Evolutionary conservation across 2,888 invertebrate genomes (phyloP), one percentile per base, ranked within the genome.

Genomic region (Coenonympha arcania): DNA sequence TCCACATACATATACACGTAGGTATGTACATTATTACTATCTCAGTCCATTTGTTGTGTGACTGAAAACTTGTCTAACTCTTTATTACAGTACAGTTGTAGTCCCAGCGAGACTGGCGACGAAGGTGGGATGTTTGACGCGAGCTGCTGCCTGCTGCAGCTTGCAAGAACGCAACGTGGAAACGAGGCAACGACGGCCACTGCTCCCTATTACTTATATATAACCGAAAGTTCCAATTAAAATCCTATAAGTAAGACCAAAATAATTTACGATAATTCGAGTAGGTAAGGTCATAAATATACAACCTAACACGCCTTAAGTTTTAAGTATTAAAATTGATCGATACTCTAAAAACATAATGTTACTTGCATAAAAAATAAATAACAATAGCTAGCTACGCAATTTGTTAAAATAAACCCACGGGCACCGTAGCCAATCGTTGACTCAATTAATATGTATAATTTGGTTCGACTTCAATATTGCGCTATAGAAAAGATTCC

Each of bases 1-100:
- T 83, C 84, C 84, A 84, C 83, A 79, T 79, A 73, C 83, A 79
- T 79, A 73, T 72, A 80, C 71, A 78, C 71, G 74, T 76, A 79
- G 69, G 60, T 73, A 79, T 70, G 60, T 73, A 65, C 61, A 66
- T 60, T 55, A 57, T 55, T 51, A 69, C 64, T 66, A 68, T 71
- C 76, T 72, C 76, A 77, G 79, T 79, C 77, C 62, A 66, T 68
- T 64, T 63, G 64, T 61, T 62, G 66, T 61, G 70, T 68, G 76
- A 77, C 76, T 75, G 71, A 68, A 71, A 65, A 75, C 71, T 66
- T 70, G 69, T 68, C 73, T 73, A 71, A 69, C 67, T 59, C 56
- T 51, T 60, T 57, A 60, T 69, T 72, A 71, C 65, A 73, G 75
- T 64, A 66, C 68, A 73, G 65, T 65, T 66, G 65, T 61, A 65